Percentiles rank a stretch among this genome's conserved stretches.
phyloP scores from a whole-genome alignment of 2,888 invertebrate species.

The Neuroscelio doddi region DNA sequence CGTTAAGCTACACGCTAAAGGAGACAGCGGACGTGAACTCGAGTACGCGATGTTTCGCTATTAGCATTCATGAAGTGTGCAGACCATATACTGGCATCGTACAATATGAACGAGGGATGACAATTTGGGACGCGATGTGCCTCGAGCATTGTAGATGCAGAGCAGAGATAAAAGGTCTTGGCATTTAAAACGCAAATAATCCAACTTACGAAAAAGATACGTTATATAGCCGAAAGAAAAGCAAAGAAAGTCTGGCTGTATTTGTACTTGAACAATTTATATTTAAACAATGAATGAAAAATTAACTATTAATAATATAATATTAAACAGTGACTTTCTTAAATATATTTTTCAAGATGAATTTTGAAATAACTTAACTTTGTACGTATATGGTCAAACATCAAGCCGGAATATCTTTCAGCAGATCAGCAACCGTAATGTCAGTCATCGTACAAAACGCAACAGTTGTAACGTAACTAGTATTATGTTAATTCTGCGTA shows the following conservation, averaged over 20 bases:
- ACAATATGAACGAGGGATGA: conserved; percentile 9
- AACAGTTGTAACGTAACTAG: not conserved
- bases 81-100: conserved; percentile 1
- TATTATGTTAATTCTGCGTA: not conserved
- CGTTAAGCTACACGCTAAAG: too few species aligned
- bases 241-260: too few species aligned
- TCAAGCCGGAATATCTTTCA: not conserved
- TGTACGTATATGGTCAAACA: too few species aligned
- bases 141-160: conserved; percentile 2
- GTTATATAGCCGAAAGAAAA: conserved; percentile 6
- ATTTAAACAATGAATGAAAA: too few species aligned
- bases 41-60: too few species aligned
- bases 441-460: not conserved
- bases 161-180: conserved; percentile 8
- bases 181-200: conserved; percentile 4
- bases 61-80: conserved; percentile 16
- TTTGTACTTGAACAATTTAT: too few species aligned
- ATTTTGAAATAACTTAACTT: too few species aligned
- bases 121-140: conserved; percentile 14
- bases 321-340: too few species aligned
- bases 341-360: too few species aligned
- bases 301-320: too few species aligned
- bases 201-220: conserved; percentile 9
- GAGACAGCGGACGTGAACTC: too few species aligned
- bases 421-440: not conserved